Evolutionary conservation across 2,113 vertebrate genomes (phyloP).

Genomic region (Hippoglossus stenolepis): DNA sequence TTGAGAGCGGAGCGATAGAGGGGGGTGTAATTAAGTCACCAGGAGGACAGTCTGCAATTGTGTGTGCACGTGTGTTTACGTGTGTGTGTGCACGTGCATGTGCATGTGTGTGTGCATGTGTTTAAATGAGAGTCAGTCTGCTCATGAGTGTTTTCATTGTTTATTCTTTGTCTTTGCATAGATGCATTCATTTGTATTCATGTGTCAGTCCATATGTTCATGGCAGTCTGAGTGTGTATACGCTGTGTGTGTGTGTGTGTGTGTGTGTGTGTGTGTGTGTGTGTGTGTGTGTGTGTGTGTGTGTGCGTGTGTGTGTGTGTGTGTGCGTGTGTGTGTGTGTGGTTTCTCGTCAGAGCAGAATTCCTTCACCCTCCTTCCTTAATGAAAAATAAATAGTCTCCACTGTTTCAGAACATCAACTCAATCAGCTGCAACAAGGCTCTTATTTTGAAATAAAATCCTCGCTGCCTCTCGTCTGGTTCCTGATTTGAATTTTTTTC

Average conservation of each 20-base stretch:
- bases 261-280: constrained; percentile 21
- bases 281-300: constrained; percentile 14
- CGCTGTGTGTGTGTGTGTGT: constrained; percentile 15
- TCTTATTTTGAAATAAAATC: constrained; percentile 33
- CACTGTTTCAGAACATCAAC: constrained; percentile 19
- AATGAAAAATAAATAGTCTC: constrained; percentile 50
- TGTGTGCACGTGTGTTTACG: constrained; percentile 28
- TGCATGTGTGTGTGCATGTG: background rate
- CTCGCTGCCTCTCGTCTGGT: too few species aligned
- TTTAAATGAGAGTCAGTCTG: background rate
- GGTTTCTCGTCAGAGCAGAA: background rate
- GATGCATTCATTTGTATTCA: constrained; percentile 47
- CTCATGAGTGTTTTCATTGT: constrained; percentile 30
- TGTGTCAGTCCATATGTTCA: constrained; percentile 31
- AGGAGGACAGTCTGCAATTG: constrained; percentile 24
- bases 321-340: constrained; percentile 13
- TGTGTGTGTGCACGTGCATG: constrained; percentile 26
- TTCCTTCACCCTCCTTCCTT: constrained; percentile 17
- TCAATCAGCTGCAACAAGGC: constrained; percentile 18
- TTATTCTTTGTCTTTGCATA: constrained; percentile 33
- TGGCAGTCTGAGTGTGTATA: background rate
- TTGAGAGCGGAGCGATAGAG: constrained; percentile 45
- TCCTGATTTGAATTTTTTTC: background rate
- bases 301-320: constrained; percentile 9
- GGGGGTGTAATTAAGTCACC: constrained; percentile 67